phyloP scores from a whole-genome alignment of 2,888 invertebrate species.

The Drosophila parthenogenetica region DNA sequence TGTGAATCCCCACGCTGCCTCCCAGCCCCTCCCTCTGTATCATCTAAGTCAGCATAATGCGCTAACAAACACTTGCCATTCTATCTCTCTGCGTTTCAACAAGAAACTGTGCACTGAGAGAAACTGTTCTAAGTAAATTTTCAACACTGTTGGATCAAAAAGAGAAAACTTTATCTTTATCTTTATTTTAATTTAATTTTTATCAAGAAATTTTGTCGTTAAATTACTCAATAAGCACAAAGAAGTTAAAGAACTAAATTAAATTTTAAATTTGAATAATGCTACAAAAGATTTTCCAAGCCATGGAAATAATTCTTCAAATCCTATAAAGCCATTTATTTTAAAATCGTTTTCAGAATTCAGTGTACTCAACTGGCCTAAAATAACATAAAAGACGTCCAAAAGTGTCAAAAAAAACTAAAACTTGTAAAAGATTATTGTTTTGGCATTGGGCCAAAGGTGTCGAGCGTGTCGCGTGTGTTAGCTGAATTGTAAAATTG shows the following conservation, averaged over 20 bases:
- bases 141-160: too few species aligned
- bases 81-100: constrained; percentile 28
- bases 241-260: too few species aligned
- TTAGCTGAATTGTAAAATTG: constrained; percentile 71
- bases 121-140: constrained; percentile 19
- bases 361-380: too few species aligned
- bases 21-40: constrained; percentile 24
- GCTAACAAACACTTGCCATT: constrained; percentile 77
- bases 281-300: too few species aligned
- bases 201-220: too few species aligned
- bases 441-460: constrained; percentile 67
- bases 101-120: constrained; percentile 37
- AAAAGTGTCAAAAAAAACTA: constrained; percentile 12
- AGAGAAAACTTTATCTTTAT: too few species aligned
- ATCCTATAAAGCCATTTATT: too few species aligned
- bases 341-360: neutral
- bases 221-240: too few species aligned
- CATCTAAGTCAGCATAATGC: constrained; percentile 79
- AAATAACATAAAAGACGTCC: constrained; percentile 20
- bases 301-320: too few species aligned
- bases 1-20: constrained; percentile 17
- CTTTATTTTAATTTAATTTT: too few species aligned
- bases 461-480: constrained; percentile 50
- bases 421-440: constrained; percentile 2
- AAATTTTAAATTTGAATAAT: too few species aligned